Base-by-base conservation (phyloP, 2,888 invertebrate genomes). In the Noctua comes region DNA sequence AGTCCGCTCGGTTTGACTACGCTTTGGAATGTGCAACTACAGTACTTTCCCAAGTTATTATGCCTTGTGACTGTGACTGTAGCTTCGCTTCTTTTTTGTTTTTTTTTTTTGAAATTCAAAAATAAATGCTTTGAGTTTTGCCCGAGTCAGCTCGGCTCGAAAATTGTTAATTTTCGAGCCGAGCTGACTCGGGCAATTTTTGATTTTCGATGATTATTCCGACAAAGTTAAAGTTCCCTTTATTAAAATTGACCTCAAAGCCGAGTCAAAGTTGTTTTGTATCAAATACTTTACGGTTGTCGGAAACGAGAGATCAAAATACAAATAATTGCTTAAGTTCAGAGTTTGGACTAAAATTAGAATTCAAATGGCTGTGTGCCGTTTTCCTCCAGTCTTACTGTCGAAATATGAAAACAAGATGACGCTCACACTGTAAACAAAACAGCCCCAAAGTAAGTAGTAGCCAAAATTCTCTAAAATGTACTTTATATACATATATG, bases 331-430 rank as follows among this genome's bases (percentile, higher is more conserved):
- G 40, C 65, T 13, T 65, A 40, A 65, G 40, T 65, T 65, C 7
- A 6, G 24, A 18, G 24, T 21, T 40, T 24, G 24, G 6, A 13
- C 24, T 40, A 65, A 65, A 65, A 40, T 65, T 40, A 40, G 40
- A 40, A n/a, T n/a, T 40, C 13, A 0, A n/a, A 54, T n/a, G 54
- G 54, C 54, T 54, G 54, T 54, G 59, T 64, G 24, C 43, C 7
- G n/a, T 18, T 8, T 18, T 16, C 31, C 24, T 27, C 11, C 36
- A 36, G 8, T 46, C 18, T 3, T 13, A 48, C 27, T 40, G 36
- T 40, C 11, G 74, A 40, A 74, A 74, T 75, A 51, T 40, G 18
- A 51, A 74, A 75, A 75, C 24, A 51, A 27, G 18, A 27, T 73
- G 36, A 6, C 10, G 46, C 10, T 21, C 36, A 40, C 27, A 40